These are phyloP conservation scores for Hypomecis punctinalis DNA, from an alignment of 2,888 invertebrate species.

Conservation along the genomic window DNA sequence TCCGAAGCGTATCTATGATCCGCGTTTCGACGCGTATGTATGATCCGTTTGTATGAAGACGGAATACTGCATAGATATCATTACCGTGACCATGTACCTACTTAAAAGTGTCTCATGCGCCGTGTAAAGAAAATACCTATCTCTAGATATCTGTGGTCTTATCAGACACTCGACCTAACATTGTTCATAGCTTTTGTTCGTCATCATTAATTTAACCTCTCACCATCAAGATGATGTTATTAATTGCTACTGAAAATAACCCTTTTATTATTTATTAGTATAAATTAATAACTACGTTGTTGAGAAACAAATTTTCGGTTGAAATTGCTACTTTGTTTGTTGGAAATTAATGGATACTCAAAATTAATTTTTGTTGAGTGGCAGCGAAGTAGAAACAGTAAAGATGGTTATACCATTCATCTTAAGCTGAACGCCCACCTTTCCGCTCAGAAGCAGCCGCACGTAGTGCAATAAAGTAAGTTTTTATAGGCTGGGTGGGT, in stretches of 20 bases:
- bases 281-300: slow-evolving; percentile 44
- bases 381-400: slow-evolving; percentile 17
- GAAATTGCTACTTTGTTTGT: slow-evolving; percentile 45
- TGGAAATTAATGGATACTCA: slow-evolving; percentile 47
- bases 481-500: no score
- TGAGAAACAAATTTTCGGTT: slow-evolving; percentile 45
- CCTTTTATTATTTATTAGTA: slow-evolving; percentile 45
- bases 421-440: no score
- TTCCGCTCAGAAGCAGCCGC: no score
- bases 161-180: slow-evolving; percentile 27
- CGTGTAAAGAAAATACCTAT: no score
- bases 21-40: no score
- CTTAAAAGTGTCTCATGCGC: no score
- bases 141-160: not conserved
- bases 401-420: not conserved
- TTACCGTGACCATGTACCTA: no score
- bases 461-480: no score
- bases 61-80: no score
- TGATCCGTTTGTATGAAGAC: no score
- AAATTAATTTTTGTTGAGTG: slow-evolving; percentile 47
- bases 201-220: slow-evolving; percentile 43
- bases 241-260: slow-evolving; percentile 41
- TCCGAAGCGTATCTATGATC: no score
- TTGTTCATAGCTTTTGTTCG: slow-evolving; percentile 37
- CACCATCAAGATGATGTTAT: slow-evolving; percentile 41